These are phyloP conservation scores for Trichogramma evanescens DNA, from an alignment of 2,888 invertebrate genomes.

Conservation along the genomic window DNA sequence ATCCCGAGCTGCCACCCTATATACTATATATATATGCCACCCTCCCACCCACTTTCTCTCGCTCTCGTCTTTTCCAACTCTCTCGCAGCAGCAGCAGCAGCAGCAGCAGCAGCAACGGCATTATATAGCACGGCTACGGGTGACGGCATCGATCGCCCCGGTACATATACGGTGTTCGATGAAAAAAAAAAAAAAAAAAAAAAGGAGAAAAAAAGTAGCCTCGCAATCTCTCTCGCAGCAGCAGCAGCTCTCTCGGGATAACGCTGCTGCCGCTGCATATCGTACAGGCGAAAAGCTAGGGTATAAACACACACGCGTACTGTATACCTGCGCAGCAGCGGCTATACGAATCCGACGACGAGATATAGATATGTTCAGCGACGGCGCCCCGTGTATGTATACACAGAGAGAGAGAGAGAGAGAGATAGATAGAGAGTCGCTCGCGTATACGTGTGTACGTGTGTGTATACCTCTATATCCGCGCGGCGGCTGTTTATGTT, in stretches of 20 bases:
- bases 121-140: conserved; percentile 4
- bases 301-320: not conserved
- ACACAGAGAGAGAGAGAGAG: not conserved
- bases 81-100: not conserved
- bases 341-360: not conserved
- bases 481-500: conserved; percentile 9
- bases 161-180: not conserved
- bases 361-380: not conserved
- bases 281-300: no score
- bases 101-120: not conserved
- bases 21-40: conserved; percentile 7
- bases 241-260: no score
- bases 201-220: no score
- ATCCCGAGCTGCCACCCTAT: conserved; percentile 24
- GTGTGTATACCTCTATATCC: not conserved
- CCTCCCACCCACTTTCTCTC: conserved; percentile 5
- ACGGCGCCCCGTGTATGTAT: not conserved
- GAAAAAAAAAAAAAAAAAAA: conserved; percentile 10
- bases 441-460: no score
- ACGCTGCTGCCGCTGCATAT: no score
- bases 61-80: conserved; percentile 12
- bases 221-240: no score
- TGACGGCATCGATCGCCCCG: conserved; percentile 10
- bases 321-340: not conserved
- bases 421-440: not conserved